Conservation (phyloP, 2,888 invertebrate species). For the Hirtodrosophila cameraria region DNA sequence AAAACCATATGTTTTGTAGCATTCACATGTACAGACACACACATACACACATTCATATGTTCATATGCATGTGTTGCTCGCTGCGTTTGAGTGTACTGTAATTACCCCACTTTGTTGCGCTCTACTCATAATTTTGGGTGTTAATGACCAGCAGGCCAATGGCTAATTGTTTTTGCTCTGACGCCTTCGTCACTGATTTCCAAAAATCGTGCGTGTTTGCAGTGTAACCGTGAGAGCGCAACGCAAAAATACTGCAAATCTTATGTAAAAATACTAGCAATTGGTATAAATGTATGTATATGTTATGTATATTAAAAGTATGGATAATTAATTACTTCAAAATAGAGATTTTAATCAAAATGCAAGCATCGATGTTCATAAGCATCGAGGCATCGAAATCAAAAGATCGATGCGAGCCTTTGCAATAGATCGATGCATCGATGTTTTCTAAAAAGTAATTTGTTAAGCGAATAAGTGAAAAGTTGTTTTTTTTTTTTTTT, state of each 20-base stretch:
- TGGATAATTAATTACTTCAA: too few relatives aligned
- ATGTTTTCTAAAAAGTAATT: too few relatives aligned
- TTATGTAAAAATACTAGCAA: background rate
- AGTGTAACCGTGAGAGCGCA: constrained; percentile 8
- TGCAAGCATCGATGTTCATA: too few relatives aligned
- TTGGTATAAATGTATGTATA: background rate
- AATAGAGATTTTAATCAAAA: too few relatives aligned
- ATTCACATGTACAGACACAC: background rate
- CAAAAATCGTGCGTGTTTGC: background rate
- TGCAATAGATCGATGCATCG: too few relatives aligned
- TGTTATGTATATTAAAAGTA: too few relatives aligned
- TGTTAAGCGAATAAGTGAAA: too few relatives aligned
- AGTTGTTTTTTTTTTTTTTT: too few relatives aligned
- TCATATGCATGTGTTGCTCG: background rate
- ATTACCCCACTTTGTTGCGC: constrained; percentile 53
- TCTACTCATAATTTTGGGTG: constrained; percentile 49
- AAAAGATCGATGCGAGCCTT: too few relatives aligned
- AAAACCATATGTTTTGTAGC: background rate
- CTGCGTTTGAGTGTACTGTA: background rate
- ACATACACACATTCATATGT: too few relatives aligned
- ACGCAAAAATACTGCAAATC: background rate
- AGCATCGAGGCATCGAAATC: too few relatives aligned
- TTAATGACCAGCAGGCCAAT: constrained; percentile 40
- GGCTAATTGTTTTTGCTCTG: constrained; percentile 14
- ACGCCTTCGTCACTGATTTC: background rate